Base-by-base conservation (phyloP, 2,888 invertebrate genomes). In the Hemaris fuciformis region DNA sequence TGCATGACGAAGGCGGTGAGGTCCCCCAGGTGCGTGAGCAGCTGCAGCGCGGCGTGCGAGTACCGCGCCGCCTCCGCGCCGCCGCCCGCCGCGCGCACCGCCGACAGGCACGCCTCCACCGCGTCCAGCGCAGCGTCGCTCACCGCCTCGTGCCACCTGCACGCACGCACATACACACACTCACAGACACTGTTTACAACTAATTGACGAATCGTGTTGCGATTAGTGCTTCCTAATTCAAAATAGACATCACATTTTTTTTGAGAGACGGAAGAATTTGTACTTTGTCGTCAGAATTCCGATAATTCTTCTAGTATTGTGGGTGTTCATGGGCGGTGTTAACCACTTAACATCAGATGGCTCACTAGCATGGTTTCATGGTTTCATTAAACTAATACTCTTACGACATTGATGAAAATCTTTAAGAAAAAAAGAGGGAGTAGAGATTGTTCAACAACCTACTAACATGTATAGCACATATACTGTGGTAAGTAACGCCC, bases 21-120 rank as follows among this genome's bases (percentile, higher is more conserved):
- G 27, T 80, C 80, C 7, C 87, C 82, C 1, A 93, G 75, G 58
- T 84, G 79, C 7, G 77, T 70, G 1, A 90, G 65, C 59, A 92
- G 78, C 64, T 84, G 80, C 43, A 85, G 69, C 60, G 87, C 91
- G 1, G 89, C 80, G 27, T 58, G 68, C 18, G 83, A 77, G 68
- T 84, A 74, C 3, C 79, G 79, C 62, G 78, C 68, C 3, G 88
- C 80, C 59, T 77, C 81, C 41, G 82, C 71, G 7, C 82, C 81
- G 59, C 81, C 85, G 53, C 83, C 87, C 20, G 90, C 89, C 34
- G 88, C 87, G 0, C 91, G 85, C 64, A 89, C 82, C 1, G 82
- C 87, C 34, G 80, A 67, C 64, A 93, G 77, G 60, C 89, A 85
- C 64, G 90, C 87, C 71, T 93, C 93, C 74, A 93, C 92, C 62